Percentiles rank a stretch among this genome's conserved stretches.
Conservation (phyloP, 2,888 invertebrate species). For the Podotricha telesiphe region DNA sequence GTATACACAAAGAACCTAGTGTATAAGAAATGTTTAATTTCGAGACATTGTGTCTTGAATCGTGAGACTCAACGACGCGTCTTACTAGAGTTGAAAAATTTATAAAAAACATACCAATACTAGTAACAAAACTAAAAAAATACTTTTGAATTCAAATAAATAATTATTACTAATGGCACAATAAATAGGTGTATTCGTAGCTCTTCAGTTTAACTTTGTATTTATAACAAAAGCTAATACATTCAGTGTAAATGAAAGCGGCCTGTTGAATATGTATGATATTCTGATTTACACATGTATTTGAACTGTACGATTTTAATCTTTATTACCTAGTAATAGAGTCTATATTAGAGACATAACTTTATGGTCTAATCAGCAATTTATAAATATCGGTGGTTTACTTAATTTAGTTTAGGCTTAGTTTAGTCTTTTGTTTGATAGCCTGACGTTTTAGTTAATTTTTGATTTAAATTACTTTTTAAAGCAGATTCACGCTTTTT, state of each 20-base stretch:
- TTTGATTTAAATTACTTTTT: constrained; percentile 7
- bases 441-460: neutral
- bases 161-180: neutral
- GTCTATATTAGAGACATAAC: neutral
- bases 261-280: constrained; percentile 35
- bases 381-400: constrained; percentile 23
- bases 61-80: too few species aligned
- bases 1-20: too few species aligned
- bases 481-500: too few species aligned
- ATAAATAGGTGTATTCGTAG: neutral
- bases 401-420: constrained; percentile 11
- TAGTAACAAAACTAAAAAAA: neutral
- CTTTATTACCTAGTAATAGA: neutral
- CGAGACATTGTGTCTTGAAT: too few species aligned
- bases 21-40: too few species aligned
- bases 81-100: too few species aligned
- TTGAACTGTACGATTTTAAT: neutral
- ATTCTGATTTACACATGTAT: constrained; percentile 29
- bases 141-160: neutral
- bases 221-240: constrained; percentile 26
- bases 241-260: constrained; percentile 30
- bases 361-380: constrained; percentile 5
- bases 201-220: constrained; percentile 20
- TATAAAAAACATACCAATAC: too few species aligned
- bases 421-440: constrained; percentile 23